phyloP scores from a whole-genome alignment of 2,113 vertebrate species.

The Tauraco erythrolophus region DNA sequence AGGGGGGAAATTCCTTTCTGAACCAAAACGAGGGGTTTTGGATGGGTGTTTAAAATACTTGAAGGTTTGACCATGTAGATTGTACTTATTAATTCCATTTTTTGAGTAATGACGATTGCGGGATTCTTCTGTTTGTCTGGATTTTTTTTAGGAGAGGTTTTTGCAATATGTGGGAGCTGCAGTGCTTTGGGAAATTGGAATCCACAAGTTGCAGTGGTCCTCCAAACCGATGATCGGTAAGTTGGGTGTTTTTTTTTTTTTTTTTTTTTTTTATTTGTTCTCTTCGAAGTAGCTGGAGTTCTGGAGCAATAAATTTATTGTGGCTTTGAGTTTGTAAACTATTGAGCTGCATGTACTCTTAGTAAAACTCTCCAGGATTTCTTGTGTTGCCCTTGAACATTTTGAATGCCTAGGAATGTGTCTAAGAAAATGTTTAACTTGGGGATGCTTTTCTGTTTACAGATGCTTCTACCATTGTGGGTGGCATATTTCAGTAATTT shows the following conservation, averaged over 20 bases:
- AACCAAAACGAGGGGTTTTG: background rate
- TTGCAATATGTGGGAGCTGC: conserved; percentile 91
- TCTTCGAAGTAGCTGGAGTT: background rate
- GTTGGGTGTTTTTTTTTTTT: background rate
- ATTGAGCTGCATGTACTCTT: background rate
- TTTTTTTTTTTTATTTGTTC: background rate
- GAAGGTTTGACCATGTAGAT: background rate
- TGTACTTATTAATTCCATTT: background rate
- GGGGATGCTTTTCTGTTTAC: background rate
- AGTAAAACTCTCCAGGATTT: background rate
- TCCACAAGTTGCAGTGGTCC: conserved; percentile 82
- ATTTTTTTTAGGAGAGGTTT: conserved; percentile 84
- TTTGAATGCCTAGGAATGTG: background rate
- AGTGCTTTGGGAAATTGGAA: conserved; percentile 89
- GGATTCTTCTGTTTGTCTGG: background rate
- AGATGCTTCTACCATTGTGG: background rate
- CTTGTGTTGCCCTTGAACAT: background rate
- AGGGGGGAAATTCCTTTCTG: background rate
- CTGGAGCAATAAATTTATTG: background rate
- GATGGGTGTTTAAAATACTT: background rate
- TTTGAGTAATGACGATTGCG: background rate
- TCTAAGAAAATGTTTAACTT: background rate
- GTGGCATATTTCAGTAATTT: background rate
- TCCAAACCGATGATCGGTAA: conserved; percentile 80
- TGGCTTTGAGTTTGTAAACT: background rate